Base-by-base conservation (phyloP, 2,113 vertebrate genomes). In the Coryphaenoides rupestris region DNA sequence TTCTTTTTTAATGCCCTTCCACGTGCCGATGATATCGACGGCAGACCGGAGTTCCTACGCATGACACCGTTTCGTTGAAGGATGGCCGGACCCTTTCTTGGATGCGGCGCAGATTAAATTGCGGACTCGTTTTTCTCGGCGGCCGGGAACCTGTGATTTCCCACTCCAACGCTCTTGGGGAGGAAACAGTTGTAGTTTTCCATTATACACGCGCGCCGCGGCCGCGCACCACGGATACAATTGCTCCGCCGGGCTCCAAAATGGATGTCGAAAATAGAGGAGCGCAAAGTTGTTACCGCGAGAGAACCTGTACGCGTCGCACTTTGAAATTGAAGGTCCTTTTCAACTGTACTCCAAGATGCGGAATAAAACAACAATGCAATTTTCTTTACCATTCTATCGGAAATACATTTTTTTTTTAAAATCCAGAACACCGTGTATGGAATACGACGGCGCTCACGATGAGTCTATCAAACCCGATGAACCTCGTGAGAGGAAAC, bases 21-120 rank as follows among this genome's bases (percentile, higher is more conserved):
- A 57, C 78, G 83, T 76, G 83, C 81, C 71, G 77, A 74, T 74
- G 75, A 79, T 88, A 89, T 89, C 67, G 87, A 89, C 4, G 75
- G 52, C 68, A 66, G 83, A 86, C 70, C 71, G 60, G 71, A 79
- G 69, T 78, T 84, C 75, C 78, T 72, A 70, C 77, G 61, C 72
- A 79, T 82, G 75, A 77, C 73, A 80, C 68, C 55, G 71, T 80
- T 84, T 79, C 79, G 77, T 78, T 87, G 75, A 83, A 73, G 77
- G 77, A 76, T 72, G 69, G 58, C 63, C 64, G 62, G 62, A 69
- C 57, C 68, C 65, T 81, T 77, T 82, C 74, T 71, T 70, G 61
- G 74, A 76, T 62, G 64, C 63, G 67, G 61, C 63, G 72, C 57
- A 69, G 75, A 80, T 85, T 77, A 47, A 53, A 81, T 86, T 84